phyloP scores from a whole-genome alignment of 2,113 vertebrate species.

The Myotis lucifugus region DNA sequence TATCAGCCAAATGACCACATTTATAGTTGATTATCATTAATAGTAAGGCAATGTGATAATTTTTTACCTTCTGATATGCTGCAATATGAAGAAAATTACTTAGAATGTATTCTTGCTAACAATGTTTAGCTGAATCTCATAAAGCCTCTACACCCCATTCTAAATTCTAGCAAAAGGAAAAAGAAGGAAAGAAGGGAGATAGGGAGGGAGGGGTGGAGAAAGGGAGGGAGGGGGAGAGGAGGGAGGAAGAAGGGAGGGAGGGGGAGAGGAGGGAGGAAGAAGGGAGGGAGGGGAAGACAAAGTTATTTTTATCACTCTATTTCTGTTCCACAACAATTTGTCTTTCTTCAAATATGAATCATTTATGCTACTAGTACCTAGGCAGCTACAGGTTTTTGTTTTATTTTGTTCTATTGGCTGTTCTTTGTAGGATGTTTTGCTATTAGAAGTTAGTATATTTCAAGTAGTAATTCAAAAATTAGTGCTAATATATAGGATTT shows the following conservation, averaged over 20 bases:
- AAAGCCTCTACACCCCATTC: background rate
- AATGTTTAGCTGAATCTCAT: background rate
- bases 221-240: background rate
- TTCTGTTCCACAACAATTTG: background rate
- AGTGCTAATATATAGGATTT: background rate
- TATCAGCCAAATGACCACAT: background rate
- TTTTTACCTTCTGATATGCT: background rate
- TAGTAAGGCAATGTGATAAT: background rate
- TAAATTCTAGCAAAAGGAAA: background rate
- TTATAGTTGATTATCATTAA: background rate
- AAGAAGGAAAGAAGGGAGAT: background rate
- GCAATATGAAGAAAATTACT: background rate
- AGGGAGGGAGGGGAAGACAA: background rate
- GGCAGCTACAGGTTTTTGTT: background rate
- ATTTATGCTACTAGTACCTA: background rate
- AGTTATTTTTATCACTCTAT: background rate
- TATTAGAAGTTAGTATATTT: background rate
- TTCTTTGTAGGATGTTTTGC: background rate
- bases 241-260: background rate
- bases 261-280: rapidly evolving
- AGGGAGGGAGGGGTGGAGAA: background rate
- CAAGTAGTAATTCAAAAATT: conserved; percentile 39
- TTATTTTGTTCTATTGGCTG: background rate
- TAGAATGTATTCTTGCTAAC: background rate
- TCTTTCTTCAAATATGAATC: background rate